Percentiles rank a stretch among this genome's conserved stretches.
Conservation (phyloP, 2,113 vertebrate genomes). For the Argyrosomus japonicus region DNA sequence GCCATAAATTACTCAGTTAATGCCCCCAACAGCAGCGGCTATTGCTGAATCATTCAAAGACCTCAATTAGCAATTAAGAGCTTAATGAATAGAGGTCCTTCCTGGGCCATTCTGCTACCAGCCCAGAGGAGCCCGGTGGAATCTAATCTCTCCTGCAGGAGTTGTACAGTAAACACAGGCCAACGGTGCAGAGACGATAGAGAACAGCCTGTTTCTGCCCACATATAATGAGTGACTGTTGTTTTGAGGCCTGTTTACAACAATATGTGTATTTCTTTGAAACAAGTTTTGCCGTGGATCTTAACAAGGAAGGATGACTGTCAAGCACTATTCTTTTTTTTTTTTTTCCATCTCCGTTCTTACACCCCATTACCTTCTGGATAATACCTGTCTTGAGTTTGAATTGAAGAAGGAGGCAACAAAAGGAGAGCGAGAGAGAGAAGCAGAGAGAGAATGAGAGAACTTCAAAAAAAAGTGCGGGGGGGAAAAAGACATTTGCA, state of each 20-base stretch:
- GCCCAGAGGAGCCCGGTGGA: slow-evolving; percentile 64
- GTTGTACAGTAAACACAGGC: slow-evolving; percentile 66
- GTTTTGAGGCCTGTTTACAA: slow-evolving; percentile 47
- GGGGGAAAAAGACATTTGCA: slow-evolving; percentile 55
- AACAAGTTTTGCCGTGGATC: slow-evolving; percentile 33
- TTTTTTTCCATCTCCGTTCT: slow-evolving; percentile 14
- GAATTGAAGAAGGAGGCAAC: slow-evolving; percentile 62
- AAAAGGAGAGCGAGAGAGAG: slow-evolving; percentile 49
- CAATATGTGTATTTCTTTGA: slow-evolving; percentile 28
- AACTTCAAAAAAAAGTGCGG: slow-evolving; percentile 45
- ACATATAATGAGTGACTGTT: slow-evolving; percentile 44
- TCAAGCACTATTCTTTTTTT: slow-evolving; percentile 44
- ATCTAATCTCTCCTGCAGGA: slow-evolving; percentile 71
- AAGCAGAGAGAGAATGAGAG: slow-evolving; percentile 34
- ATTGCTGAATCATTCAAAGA: slow-evolving; percentile 80
- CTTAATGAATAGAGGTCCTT: slow-evolving; percentile 79
- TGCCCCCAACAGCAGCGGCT: slow-evolving; percentile 68
- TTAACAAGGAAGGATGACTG: slow-evolving; percentile 58
- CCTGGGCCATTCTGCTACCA: slow-evolving; percentile 57
- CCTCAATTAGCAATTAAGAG: slow-evolving; percentile 82
- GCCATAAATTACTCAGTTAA: slow-evolving; percentile 80
- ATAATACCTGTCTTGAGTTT: slow-evolving; percentile 65
- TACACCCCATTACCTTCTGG: slow-evolving; percentile 57
- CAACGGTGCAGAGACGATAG: slow-evolving; percentile 43
- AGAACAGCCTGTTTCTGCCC: slow-evolving; percentile 40